Percentiles rank a stretch among this genome's conserved stretches.
Evolutionary conservation across 2,797 vertebrate species (phyloP).

Genomic region (Morelia viridis): DNA sequence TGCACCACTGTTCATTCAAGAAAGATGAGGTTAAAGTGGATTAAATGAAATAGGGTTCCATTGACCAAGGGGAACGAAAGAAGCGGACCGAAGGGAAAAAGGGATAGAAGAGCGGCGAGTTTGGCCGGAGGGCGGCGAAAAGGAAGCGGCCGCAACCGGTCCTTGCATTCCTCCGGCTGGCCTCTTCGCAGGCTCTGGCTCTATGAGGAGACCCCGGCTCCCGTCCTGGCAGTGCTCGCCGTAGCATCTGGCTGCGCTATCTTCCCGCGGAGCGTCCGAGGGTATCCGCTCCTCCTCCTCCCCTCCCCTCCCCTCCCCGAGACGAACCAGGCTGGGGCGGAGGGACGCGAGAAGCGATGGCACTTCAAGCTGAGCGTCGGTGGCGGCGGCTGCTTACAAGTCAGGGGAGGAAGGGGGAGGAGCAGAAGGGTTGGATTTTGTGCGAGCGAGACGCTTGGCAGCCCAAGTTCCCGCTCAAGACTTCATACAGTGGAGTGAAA

Average conservation of each 20-base stretch:
- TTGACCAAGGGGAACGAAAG: background rate
- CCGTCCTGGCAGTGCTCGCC: background rate
- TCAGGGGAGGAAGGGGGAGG: background rate
- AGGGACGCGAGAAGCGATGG: background rate
- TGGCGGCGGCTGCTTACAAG: background rate
- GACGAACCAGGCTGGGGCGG: background rate
- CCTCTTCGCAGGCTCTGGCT: no score
- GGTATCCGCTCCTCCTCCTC: background rate
- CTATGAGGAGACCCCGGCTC: background rate
- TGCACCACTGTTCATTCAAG: background rate
- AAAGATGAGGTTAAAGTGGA: background rate
- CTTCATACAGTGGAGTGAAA: conserved; percentile 21
- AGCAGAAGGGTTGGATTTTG: conserved; percentile 7
- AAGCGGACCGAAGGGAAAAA: no score
- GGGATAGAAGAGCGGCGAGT: no score
- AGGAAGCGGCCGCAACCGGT: background rate
- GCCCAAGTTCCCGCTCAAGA: background rate
- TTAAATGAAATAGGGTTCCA: background rate
- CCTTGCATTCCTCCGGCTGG: background rate
- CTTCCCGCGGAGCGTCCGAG: background rate
- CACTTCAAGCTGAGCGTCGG: background rate
- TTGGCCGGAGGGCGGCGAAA: background rate
- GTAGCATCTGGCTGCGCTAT: background rate
- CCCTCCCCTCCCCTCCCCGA: background rate
- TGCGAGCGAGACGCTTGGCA: background rate